Percentiles rank a stretch among this genome's conserved stretches.
These are phyloP conservation scores for Chymomyza caudatula DNA, from an alignment of 2,888 invertebrate species.

Conservation along the genomic window DNA sequence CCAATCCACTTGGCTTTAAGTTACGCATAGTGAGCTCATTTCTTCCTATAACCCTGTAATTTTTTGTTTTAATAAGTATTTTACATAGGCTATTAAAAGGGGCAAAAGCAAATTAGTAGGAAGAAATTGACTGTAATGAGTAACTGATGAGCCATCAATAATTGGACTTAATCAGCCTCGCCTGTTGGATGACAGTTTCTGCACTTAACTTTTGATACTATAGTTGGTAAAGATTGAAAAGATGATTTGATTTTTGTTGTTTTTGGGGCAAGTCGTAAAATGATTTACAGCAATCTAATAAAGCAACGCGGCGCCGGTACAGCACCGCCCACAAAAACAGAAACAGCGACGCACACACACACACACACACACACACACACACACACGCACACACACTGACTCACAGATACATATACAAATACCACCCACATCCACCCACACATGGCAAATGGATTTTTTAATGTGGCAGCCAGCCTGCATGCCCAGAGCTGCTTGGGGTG, in stretches of 20 bases:
- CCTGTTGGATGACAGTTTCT: not conserved
- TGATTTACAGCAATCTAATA: conserved; percentile 70
- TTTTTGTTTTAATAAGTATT: not conserved
- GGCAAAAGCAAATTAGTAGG: not conserved
- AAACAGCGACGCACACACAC: not conserved
- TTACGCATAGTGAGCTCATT: not conserved
- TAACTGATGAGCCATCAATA: conserved; percentile 19
- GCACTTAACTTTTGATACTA: not conserved
- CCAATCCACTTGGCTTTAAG: not conserved
- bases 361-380: conserved; percentile 12
- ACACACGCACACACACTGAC: conserved; percentile 8
- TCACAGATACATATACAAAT: conserved; percentile 13
- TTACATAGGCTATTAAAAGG: not conserved
- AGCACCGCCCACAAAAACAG: conserved; percentile 40
- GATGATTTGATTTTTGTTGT: conserved; percentile 7
- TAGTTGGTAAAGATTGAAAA: conserved; percentile 12
- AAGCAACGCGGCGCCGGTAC: conserved; percentile 63
- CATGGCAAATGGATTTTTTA: conserved; percentile 46
- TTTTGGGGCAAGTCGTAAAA: conserved; percentile 59
- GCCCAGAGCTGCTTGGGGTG: conserved; percentile 57
- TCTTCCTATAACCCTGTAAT: not conserved
- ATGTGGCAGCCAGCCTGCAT: conserved; percentile 18
- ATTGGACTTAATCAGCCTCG: conserved; percentile 14
- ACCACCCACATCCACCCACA: not conserved
- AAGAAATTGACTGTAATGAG: conserved; percentile 20